These are phyloP conservation scores for Spheniscus humboldti DNA, from an alignment of 2,797 vertebrate species.

Conservation along the genomic window DNA sequence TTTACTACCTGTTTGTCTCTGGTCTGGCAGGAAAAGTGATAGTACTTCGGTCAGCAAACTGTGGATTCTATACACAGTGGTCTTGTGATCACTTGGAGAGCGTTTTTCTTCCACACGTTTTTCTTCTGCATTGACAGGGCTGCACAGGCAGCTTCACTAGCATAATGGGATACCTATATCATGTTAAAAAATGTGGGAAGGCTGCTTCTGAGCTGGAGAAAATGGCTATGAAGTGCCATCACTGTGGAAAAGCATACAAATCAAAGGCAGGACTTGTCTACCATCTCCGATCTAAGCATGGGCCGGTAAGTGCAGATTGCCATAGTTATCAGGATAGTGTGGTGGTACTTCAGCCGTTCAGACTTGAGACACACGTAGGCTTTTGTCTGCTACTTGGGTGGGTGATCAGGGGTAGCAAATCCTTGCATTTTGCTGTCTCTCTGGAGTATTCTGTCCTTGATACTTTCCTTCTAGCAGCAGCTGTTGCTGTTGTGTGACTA, in stretches of 20 bases:
- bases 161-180: constrained; percentile 94
- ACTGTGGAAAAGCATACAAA: constrained; percentile 89
- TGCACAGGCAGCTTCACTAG: constrained; percentile 91
- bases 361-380: accelerated
- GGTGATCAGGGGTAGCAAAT: neutral
- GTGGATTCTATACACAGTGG: neutral
- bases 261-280: constrained; percentile 92
- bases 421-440: neutral
- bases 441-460: neutral
- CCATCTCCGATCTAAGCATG: constrained; percentile 89
- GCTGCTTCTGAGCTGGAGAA: constrained; percentile 89
- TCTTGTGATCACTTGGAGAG: neutral
- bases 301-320: constrained; percentile 78
- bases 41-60: neutral
- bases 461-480: neutral
- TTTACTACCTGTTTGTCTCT: neutral
- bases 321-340: accelerated
- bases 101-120: neutral
- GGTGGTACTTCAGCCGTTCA: neutral
- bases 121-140: constrained; percentile 74
- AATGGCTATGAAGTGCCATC: constrained; percentile 86
- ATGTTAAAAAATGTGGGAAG: constrained; percentile 92
- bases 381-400: neutral
- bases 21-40: neutral
- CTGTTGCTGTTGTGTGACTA: neutral